A percentile compares a stretch with the other conserved stretches of the same genome.
These are phyloP conservation scores for Caenorhabditis parvicauda DNA, from an alignment of 2,888 invertebrate genomes.

Conservation along the genomic window DNA sequence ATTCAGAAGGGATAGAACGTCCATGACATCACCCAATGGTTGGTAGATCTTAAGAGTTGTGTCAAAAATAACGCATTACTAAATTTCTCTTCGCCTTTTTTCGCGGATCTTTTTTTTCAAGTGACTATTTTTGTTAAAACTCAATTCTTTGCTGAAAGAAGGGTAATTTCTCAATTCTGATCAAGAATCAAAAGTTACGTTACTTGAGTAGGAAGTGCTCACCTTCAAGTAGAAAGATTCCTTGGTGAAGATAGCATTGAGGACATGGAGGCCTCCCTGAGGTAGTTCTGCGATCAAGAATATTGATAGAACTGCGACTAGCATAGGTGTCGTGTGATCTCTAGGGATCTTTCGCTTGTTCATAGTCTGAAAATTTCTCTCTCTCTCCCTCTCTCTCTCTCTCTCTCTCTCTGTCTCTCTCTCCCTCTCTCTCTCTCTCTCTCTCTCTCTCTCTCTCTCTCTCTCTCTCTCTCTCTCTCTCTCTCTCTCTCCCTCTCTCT, in stretches of 20 bases:
- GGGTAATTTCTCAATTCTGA: neutral
- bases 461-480: too few relatives aligned
- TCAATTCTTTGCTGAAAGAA: neutral
- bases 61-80: neutral
- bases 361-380: slow-evolving; percentile 46
- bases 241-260: slow-evolving; percentile 56
- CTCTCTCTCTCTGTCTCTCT: slow-evolving; percentile 24
- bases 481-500: slow-evolving; percentile 17
- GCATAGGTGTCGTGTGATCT: slow-evolving; percentile 62
- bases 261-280: slow-evolving; percentile 56
- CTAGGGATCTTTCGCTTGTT: slow-evolving; percentile 58
- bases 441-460: too few relatives aligned
- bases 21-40: slow-evolving; percentile 59
- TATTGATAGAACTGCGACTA: slow-evolving; percentile 59
- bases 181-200: too few relatives aligned
- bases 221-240: slow-evolving; percentile 50
- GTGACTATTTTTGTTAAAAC: neutral
- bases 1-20: slow-evolving; percentile 57
- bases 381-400: slow-evolving; percentile 37
- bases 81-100: neutral
- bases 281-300: slow-evolving; percentile 59
- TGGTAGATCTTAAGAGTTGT: slow-evolving; percentile 43
- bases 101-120: neutral
- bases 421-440: too few relatives aligned
- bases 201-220: neutral